A percentile compares a stretch with the other conserved stretches of the same genome.
Evolutionary conservation across 2,113 vertebrate species (phyloP).

Genomic region (Myotis brandtii): DNA sequence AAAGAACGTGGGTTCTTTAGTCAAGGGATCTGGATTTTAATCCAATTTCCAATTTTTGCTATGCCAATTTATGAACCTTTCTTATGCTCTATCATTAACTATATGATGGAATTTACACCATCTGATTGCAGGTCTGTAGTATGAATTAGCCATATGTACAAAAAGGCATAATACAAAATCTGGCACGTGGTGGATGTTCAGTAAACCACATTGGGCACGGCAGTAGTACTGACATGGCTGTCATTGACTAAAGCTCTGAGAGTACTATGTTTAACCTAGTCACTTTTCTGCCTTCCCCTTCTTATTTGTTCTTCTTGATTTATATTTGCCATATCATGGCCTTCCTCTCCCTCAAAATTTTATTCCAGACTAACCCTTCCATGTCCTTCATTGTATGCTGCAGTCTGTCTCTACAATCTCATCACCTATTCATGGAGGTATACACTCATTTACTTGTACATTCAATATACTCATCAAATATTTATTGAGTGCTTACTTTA

Average conservation of each 20-base stretch:
- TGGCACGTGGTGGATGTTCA: neutral
- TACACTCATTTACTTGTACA: neutral
- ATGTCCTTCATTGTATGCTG: neutral
- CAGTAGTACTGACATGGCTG: neutral
- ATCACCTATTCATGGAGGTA: neutral
- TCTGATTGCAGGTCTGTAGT: neutral
- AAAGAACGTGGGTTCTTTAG: neutral
- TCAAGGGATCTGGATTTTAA: slow-evolving; percentile 22
- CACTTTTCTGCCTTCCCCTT: neutral
- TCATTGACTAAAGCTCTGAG: neutral
- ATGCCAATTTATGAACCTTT: neutral
- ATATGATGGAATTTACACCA: neutral
- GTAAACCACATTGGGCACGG: neutral
- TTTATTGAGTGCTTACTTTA: neutral
- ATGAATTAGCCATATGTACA: neutral
- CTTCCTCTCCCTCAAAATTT: neutral
- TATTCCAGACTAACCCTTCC: neutral
- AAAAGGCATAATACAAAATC: neutral
- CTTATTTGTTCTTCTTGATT: neutral
- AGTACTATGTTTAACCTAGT: neutral
- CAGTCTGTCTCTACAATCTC: neutral
- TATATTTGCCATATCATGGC: neutral
- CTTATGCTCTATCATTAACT: neutral
- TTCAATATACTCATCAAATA: neutral
- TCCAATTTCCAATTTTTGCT: neutral